phyloP scores from a whole-genome alignment of 2,113 vertebrate species.

The Crotalus tigris region DNA sequence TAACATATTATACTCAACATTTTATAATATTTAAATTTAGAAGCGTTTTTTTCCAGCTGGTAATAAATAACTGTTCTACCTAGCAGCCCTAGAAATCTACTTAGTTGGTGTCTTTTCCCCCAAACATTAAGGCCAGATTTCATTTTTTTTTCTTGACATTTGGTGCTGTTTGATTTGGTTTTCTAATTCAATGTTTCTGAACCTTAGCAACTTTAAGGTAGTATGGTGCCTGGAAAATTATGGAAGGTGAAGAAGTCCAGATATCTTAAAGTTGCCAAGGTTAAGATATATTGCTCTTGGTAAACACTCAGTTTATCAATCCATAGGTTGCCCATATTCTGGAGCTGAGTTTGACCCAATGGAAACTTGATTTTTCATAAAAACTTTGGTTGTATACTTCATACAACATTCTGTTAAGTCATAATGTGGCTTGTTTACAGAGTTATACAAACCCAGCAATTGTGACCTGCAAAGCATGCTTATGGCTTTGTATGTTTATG shows the following conservation, averaged over 20 bases:
- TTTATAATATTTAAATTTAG: conserved; percentile 65
- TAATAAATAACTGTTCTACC: not conserved
- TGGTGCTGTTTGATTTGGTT: not conserved
- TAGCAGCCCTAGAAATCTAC: not conserved
- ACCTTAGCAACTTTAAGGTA: not conserved
- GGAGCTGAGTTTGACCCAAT: not conserved
- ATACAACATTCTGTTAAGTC: not conserved
- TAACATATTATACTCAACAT: conserved; percentile 75
- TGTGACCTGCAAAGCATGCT: not conserved
- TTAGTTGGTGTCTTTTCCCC: not conserved
- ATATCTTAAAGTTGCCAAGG: not conserved
- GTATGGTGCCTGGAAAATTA: not conserved
- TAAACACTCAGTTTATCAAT: not conserved
- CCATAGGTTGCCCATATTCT: not conserved
- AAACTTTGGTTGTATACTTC: not conserved
- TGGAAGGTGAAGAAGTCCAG: not conserved
- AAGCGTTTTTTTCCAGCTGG: conserved; percentile 63
- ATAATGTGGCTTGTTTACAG: not conserved
- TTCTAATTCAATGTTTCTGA: not conserved
- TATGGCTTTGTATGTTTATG: not conserved
- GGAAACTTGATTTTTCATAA: not conserved
- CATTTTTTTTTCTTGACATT: not conserved
- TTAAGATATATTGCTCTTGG: not conserved
- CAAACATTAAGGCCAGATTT: not conserved
- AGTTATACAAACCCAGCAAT: not conserved